A percentile compares a stretch with the other conserved stretches of the same genome.
Evolutionary conservation across 2,888 invertebrate genomes (phyloP).

Genomic region (Patella pellucida): DNA sequence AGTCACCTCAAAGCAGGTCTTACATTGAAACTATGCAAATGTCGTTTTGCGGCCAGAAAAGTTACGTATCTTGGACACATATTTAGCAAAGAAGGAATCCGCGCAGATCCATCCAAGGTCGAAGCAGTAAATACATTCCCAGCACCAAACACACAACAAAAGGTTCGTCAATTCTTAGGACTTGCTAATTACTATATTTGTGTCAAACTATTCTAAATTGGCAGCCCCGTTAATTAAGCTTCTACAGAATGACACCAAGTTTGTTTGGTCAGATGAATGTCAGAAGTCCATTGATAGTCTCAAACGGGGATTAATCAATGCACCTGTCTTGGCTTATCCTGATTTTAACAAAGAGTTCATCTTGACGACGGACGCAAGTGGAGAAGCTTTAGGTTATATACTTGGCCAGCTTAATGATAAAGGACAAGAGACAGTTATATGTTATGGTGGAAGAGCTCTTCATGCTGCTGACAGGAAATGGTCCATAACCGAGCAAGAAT

Average conservation of each 20-base stretch:
- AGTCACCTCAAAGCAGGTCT: constrained; percentile 33
- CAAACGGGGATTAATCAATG: constrained; percentile 24
- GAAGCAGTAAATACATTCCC: no score
- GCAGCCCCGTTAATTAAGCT: constrained; percentile 34
- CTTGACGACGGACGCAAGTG: no score
- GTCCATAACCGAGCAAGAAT: no score
- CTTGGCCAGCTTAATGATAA: no score
- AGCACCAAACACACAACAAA: constrained; percentile 28
- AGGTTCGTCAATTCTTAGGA: constrained; percentile 34
- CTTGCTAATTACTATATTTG: constrained; percentile 37
- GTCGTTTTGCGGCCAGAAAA: constrained; percentile 34
- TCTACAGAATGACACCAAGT: constrained; percentile 30
- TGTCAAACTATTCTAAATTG: constrained; percentile 34
- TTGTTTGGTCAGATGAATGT: constrained; percentile 36
- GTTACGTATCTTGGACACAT: constrained; percentile 41
- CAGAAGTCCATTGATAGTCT: constrained; percentile 30
- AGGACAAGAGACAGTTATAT: no score
- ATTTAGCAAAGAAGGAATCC: no score
- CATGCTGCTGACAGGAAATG: no score
- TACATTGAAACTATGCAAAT: constrained; percentile 37
- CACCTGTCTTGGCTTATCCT: constrained; percentile 38
- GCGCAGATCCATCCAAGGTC: no score
- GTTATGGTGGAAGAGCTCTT: no score
- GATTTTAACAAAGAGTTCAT: no score
- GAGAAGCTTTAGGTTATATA: no score